Conservation (phyloP, 1,140 invertebrate species). For the Belonocnema kinseyi region DNA sequence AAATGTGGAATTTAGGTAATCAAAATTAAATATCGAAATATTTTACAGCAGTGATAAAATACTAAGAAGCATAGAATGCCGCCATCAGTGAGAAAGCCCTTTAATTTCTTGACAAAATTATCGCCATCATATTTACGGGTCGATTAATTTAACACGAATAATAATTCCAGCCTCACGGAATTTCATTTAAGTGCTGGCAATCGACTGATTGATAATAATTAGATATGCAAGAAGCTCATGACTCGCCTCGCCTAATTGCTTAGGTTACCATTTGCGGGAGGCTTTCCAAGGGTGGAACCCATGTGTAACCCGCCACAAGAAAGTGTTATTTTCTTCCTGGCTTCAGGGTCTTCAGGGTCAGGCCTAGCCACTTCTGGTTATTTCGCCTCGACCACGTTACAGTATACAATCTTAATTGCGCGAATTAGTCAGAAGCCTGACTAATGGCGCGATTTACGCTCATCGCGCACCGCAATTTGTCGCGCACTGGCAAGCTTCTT, state of each 20-base stretch:
- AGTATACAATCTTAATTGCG: conserved; percentile 55
- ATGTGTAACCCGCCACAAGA: neutral
- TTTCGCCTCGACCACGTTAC: conserved; percentile 17
- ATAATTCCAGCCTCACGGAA: conserved; percentile 1
- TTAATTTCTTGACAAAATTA: conserved; percentile 6
- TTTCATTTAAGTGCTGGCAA: conserved; percentile 15
- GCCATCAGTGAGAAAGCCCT: conserved; percentile 3
- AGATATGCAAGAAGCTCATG: neutral
- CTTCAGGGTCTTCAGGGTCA: neutral
- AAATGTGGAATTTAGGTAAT: no score
- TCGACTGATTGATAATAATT: conserved; percentile 23
- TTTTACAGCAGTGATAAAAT: conserved; percentile 5
- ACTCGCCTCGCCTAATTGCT: neutral
- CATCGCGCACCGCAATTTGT: conserved; percentile 49
- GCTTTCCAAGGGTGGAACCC: neutral
- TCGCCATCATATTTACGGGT: conserved; percentile 4
- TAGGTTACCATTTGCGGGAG: neutral
- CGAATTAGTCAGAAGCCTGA: conserved; percentile 59
- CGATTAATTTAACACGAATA: conserved; percentile 22
- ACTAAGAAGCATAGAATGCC: neutral
- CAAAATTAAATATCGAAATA: neutral
- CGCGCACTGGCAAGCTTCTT: conserved; percentile 44
- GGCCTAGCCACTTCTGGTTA: conserved; percentile 4
- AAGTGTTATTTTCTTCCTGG: neutral
- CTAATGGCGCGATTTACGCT: conserved; percentile 55